Evolutionary conservation across 1,140 invertebrate genomes (phyloP).

Genomic region (Heliconius hermathena): DNA sequence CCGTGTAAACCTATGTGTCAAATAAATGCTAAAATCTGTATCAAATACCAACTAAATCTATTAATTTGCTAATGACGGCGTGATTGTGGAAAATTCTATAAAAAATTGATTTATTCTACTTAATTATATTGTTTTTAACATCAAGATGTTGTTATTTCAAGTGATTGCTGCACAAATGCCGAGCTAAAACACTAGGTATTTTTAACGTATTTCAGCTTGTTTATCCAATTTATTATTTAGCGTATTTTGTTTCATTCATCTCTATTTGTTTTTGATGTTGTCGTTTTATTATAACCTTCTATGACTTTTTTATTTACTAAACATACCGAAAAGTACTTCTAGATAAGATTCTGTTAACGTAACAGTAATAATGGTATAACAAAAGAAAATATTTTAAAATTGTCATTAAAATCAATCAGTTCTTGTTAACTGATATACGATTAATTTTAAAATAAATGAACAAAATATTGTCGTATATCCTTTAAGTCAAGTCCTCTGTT

Average conservation of each 20-base stretch:
- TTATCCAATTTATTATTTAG: constrained; percentile 28
- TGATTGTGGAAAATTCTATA: constrained; percentile 39
- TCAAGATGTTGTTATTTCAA: constrained; percentile 31
- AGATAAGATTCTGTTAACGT: background rate
- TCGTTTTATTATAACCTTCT: background rate
- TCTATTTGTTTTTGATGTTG: constrained; percentile 1
- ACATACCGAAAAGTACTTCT: background rate
- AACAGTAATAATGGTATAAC: background rate
- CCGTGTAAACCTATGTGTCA: constrained; percentile 36
- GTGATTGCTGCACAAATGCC: constrained; percentile 23
- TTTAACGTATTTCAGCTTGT: constrained; percentile 37
- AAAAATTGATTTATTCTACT: constrained; percentile 22
- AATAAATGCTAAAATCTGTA: constrained; percentile 36
- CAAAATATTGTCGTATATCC: background rate
- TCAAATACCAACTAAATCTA: constrained; percentile 30
- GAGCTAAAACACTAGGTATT: constrained; percentile 35
- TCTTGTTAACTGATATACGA: background rate
- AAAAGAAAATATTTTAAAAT: background rate
- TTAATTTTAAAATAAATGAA: background rate
- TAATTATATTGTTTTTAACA: constrained; percentile 31
- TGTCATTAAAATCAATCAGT: background rate
- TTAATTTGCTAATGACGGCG: constrained; percentile 32
- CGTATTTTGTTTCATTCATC: constrained; percentile 19
- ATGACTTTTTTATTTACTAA: background rate
- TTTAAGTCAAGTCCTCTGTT: background rate